Base-by-base conservation (phyloP, 2,797 vertebrate genomes). In the Gymnoscopelus microlampas region DNA sequence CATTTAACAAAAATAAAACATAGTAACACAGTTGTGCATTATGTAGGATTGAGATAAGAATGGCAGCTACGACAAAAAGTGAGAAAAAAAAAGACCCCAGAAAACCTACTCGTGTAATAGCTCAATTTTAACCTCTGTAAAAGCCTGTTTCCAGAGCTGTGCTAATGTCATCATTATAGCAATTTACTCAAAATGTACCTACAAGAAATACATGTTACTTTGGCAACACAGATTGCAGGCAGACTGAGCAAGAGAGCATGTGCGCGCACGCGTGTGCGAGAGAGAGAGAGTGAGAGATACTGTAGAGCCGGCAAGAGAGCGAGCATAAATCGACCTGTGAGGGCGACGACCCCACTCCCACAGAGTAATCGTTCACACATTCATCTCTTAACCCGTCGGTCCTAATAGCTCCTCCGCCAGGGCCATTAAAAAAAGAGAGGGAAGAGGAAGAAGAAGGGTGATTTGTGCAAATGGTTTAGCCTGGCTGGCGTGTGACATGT, bases 351-450 rank as follows among this genome's bases (percentile, higher is more conserved):
- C 90, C 79, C 89, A 88, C 88, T 92, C 85, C 77, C 67, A 8
- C 58, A 74, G 79, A 90, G 91, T 84, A 89, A 88, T 88, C 77
- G 60, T 90, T 92, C 85, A 87, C 91, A 92, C 89, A 67, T 92
- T 91, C 85, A 91, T 89, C 91, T 92, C 89, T 88, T 86, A 85
- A 86, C 89, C 84, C 47, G 50, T 26, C 73, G 78, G 81, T 80
- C 82, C 71, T 85, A 88, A 91, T 80, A 81, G 88, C 87, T 68
- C 82, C 89, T 78, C 77, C 26, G 79, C 76, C 76, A 70, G 78
- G 77, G 87, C 86, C 87, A 91, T 91, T 89, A 92, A 85, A 87
- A 87, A 54, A 39, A 47, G 58, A 4, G 11, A 51, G 53, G 23
- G 65, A 77, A 76, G 65, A 39, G 7, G 35, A 39, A 32, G 67